Conservation (phyloP, 2,888 invertebrate genomes). For the Spisula solida region DNA sequence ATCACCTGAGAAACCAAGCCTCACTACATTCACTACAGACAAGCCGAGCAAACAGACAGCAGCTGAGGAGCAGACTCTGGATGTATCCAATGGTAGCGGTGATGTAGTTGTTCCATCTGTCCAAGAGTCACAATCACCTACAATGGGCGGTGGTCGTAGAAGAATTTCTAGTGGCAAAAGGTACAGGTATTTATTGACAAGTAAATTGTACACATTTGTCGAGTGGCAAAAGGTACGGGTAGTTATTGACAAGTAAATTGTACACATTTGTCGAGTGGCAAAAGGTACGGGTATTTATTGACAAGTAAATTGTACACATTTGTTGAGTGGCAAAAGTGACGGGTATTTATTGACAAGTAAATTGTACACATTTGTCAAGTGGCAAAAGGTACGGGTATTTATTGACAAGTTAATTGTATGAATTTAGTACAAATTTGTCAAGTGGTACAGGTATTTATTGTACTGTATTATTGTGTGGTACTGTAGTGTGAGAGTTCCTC, state of each 20-base stretch:
- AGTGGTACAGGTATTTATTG: no score
- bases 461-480: no score
- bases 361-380: no score
- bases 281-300: background rate
- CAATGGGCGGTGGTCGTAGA: slow-evolving; percentile 34
- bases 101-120: background rate
- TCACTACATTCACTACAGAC: background rate
- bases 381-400: background rate
- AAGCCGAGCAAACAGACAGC: background rate
- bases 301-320: background rate
- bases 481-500: no score
- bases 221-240: slow-evolving; percentile 1
- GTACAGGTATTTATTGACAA: background rate
- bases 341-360: no score
- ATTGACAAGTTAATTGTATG: background rate
- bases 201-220: background rate
- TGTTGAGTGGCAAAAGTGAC: no score
- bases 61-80: background rate
- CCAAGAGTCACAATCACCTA: background rate
- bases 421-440: no score
- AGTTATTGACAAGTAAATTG: background rate
- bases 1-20: slow-evolving; percentile 51
- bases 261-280: background rate
- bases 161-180: slow-evolving; percentile 11
- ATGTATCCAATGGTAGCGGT: background rate